Base-by-base conservation (phyloP, 1,140 invertebrate genomes). In the Heliconius eleuchia region DNA sequence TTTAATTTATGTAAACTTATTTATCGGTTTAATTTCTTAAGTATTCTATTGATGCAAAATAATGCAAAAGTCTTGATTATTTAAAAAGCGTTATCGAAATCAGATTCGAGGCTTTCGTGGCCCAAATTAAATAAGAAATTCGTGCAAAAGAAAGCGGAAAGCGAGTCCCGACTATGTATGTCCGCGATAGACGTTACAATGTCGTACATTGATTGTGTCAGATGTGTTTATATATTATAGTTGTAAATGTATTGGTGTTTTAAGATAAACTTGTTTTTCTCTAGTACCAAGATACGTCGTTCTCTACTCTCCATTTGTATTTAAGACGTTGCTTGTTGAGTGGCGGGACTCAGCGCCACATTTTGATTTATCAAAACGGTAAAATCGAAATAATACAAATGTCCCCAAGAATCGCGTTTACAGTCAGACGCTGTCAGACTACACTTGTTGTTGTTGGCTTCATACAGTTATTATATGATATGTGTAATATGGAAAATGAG, bases 141-240 rank as follows among this genome's bases (percentile, higher is more conserved):
- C 91, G 90, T 93, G 91, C 86, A 73, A 86, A 90, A 91, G 91
- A 93, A 92, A 94, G 91, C 91, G 89, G 90, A 92, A 92, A 93
- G 89, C 91, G 88, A 90, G 89, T 88, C 87, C 88, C 85, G 80
- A 80, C 84, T 87, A 90, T 87, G 92, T 93, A 90, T 87, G 92
- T 93, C 87, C 89, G 85, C 78, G 60, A 30, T 66, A 66, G 80
- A 88, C 88, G 92, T 93, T 92, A 92, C 88, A 91, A 91, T 94
- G 89, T 89, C 88, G 91, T 92, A 89, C 88, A 92, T 89, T 91
- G 88, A 30, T 72, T 76, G 57, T 78, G 66, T 78, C 60, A 86
- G 86, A 91, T 88, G 88, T 57, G 19, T 66, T 1, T 16, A 27
- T 13, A 66, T 30, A 66, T 66, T 13, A 27, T 11, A 66, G 23